Base-by-base conservation (phyloP, 2,888 invertebrate genomes). In the Abrostola triplasia region DNA sequence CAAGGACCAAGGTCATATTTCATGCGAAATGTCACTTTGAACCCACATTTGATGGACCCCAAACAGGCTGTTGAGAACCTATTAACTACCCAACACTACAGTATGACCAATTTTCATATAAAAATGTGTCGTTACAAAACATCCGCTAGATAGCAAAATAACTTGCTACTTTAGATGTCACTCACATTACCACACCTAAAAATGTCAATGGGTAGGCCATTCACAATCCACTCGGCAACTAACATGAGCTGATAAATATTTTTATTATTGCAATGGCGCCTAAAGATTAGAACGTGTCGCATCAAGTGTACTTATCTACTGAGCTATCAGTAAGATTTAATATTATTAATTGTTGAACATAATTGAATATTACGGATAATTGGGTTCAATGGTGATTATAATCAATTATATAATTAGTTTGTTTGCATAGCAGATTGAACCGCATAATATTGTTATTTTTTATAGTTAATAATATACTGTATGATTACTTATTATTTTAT, bases 261-360 rank as follows among this genome's bases (percentile, higher is more conserved):
- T n/a, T 36, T 52, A 48, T 35, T 13, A 55, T 56, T 36, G 60
- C 8, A 59, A 57, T 63, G 72, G 67, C 76, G 55, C 67, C 60
- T 59, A 49, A 63, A 59, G 59, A 47, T 58, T 68, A 48, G 2
- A 11, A 36, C n/a, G 1, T 48, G 55, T 49, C 37, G 36, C 44
- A 36, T 54, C 53, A 47, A 73, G 53, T 50, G 9, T 35, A n/a
- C 47, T 63, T 73, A 77, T 77, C 77, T 54, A 41, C 35, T 38
- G 36, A 42, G 52, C 13, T 69, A 77, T 76, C 77, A 70, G 42
- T 47, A 38, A 57, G 56, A 57, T 54, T 64, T 36, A n/a, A 57
- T 58, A 52, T 64, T 60, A 62, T 53, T 71, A 64, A 64, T 65
- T 69, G 53, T 65, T 69, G 52, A 53, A 44, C 59, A 44, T 41